Base-by-base conservation (phyloP, 92 coral and sea anemone species). In the Epizoanthus stellaris region DNA sequence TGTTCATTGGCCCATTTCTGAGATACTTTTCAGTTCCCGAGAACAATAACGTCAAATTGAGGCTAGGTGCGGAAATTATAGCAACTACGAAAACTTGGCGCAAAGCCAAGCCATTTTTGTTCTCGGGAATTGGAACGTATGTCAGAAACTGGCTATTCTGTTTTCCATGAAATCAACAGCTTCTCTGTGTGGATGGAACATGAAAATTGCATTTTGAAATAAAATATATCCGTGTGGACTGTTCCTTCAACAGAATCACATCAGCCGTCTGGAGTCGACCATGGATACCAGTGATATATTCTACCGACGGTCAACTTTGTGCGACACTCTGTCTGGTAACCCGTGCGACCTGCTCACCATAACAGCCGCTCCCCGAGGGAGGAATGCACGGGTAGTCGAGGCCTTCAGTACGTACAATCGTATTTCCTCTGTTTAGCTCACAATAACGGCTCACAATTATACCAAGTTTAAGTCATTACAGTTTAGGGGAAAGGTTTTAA, bases 271-370 rank as follows among this genome's bases (percentile, higher is more conserved):
- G 38, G 99, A 97, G 89, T 85, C 91, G n/a, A 73, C 91, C 4
- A 56, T 97, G 60, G 91, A 88, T 64, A 77, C 85, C 30, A 86
- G 56, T 53, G 96, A 95, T 23, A 91, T 93, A 52, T 95, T 87
- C 80, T 97, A 95, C 80, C 96, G 92, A 25, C 98, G 98, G 52
- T 88, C 91, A 84, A 93, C 95, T 6, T 86, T 96, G 34, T 96
- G 99, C 82, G 90, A 86, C 88, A 92, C 95, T 36, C 86, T 97
- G 64, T 88, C 97, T 30, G 99, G 98, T 17, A 94, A 94, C 87
- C 97, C 98, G 6, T 97, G 99, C 93, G 95, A 97, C 87, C 89
- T 97, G 87, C 87, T 97, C 81, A 97, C 99, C 43, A 93, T 97
- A 62, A 97, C 99, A 12, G 95, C 98, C 3, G 82, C 85, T 6